A percentile compares a stretch with the other conserved stretches of the same genome.
Evolutionary conservation across 2,888 invertebrate species (phyloP).

Genomic region (Xestoiulus laeticollis): DNA sequence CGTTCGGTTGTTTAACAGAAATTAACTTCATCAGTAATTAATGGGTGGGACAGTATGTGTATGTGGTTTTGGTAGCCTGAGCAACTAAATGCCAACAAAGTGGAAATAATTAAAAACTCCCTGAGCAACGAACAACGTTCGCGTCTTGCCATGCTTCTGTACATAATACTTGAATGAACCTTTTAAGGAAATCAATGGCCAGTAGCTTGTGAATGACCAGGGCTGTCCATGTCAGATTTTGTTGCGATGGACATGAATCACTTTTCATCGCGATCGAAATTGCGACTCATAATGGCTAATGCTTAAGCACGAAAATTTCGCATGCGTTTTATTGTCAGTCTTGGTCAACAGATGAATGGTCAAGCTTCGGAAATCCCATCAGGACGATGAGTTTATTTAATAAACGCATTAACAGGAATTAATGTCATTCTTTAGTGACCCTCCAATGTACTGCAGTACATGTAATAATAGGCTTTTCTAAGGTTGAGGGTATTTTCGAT

Average conservation of each 20-base stretch:
- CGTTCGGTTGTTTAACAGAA: background rate
- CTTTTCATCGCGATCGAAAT: constrained; percentile 1
- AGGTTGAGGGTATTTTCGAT: too few species aligned
- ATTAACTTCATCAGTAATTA: constrained; percentile 3
- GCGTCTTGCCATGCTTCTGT: background rate
- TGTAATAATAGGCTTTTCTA: background rate
- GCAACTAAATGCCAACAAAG: constrained; percentile 29
- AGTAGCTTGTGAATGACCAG: background rate
- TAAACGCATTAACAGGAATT: constrained; percentile 3
- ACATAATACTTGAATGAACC: background rate
- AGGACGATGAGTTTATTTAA: constrained; percentile 17
- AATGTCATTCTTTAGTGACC: background rate
- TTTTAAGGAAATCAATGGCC: constrained; percentile 14
- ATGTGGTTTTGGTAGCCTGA: constrained; percentile 1
- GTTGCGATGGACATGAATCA: constrained; percentile 16
- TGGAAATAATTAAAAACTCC: constrained; percentile 35
- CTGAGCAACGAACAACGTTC: background rate
- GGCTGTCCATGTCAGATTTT: constrained; percentile 24
- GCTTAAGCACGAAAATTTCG: constrained; percentile 29
- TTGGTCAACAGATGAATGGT: constrained; percentile 22
- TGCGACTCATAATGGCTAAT: constrained; percentile 5
- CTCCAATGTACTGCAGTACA: too few species aligned
- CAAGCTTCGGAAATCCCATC: background rate
- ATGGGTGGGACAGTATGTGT: background rate
- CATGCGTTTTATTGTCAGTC: constrained; percentile 14